These are phyloP conservation scores for Falco columbarius DNA, from an alignment of 2,797 vertebrate species.

Conservation along the genomic window DNA sequence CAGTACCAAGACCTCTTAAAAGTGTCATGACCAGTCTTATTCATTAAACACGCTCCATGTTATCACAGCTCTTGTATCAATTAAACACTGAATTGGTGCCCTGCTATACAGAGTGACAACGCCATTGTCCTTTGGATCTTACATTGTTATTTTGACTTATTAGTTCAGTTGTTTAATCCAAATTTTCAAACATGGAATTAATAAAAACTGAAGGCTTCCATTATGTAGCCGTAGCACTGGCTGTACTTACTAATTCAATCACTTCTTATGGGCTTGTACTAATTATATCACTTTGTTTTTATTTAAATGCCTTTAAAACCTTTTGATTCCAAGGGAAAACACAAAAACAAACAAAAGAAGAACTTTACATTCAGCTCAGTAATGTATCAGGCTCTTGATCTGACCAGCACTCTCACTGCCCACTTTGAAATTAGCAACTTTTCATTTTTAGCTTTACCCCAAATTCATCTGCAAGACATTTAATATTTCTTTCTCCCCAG, in stretches of 20 bases:
- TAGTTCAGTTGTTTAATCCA: conserved; percentile 47
- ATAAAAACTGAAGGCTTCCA: conserved; percentile 50
- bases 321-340: background rate
- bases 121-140: conserved; percentile 7
- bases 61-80: conserved; percentile 49
- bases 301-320: conserved; percentile 35
- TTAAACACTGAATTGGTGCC: conserved; percentile 33
- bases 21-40: conserved; percentile 44
- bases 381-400: background rate
- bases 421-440: background rate
- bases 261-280: conserved; percentile 40
- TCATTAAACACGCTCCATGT: conserved; percentile 58
- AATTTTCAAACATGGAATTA: conserved; percentile 41
- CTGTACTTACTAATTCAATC: background rate
- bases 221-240: background rate
- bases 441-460: background rate
- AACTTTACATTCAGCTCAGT: conserved; percentile 6
- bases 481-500: background rate
- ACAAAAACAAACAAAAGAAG: background rate
- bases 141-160: conserved; percentile 26
- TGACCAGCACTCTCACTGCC: background rate
- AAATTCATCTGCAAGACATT: background rate
- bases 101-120: conserved; percentile 5
- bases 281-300: conserved; percentile 16
- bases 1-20: conserved; percentile 20